These are phyloP conservation scores for Synanthedon vespiformis DNA, from an alignment of 2,888 invertebrate species.

Conservation along the genomic window DNA sequence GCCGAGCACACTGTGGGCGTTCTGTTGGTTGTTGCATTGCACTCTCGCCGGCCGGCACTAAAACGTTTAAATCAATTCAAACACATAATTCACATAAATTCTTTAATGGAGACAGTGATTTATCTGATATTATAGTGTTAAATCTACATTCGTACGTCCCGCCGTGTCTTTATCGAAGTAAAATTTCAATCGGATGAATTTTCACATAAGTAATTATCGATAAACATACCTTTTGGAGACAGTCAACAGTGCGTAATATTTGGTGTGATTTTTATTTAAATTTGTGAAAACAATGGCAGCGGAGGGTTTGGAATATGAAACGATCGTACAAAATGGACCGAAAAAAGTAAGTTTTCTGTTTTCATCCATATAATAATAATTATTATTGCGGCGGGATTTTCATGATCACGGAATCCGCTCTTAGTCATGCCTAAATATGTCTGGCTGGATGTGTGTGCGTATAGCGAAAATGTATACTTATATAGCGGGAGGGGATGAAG, in stretches of 20 bases:
- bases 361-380: neutral
- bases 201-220: slow-evolving; percentile 27
- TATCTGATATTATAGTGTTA: slow-evolving; percentile 36
- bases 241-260: slow-evolving; percentile 33
- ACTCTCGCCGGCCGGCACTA: slow-evolving; percentile 48
- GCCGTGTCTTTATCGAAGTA: slow-evolving; percentile 17
- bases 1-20: slow-evolving; percentile 36
- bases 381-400: neutral
- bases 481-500: slow-evolving; percentile 21
- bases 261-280: slow-evolving; percentile 33
- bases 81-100: slow-evolving; percentile 36
- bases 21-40: slow-evolving; percentile 45
- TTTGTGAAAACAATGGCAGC: slow-evolving; percentile 59
- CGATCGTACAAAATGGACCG: slow-evolving; percentile 73
- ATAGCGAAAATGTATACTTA: slow-evolving; percentile 1
- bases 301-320: slow-evolving; percentile 75
- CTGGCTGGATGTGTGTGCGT: slow-evolving; percentile 3
- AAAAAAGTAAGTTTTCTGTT: slow-evolving; percentile 67
- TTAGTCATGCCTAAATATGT: slow-evolving; percentile 12
- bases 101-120: slow-evolving; percentile 49
- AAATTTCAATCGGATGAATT: slow-evolving; percentile 17
- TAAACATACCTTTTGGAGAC: slow-evolving; percentile 16
- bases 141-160: slow-evolving; percentile 25
- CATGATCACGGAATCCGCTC: slow-evolving; percentile 5
- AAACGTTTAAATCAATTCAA: slow-evolving; percentile 36